A percentile compares a stretch with the other conserved stretches of the same genome.
Conservation (phyloP, 2,888 invertebrate genomes). For the Stenodera caucasica region DNA sequence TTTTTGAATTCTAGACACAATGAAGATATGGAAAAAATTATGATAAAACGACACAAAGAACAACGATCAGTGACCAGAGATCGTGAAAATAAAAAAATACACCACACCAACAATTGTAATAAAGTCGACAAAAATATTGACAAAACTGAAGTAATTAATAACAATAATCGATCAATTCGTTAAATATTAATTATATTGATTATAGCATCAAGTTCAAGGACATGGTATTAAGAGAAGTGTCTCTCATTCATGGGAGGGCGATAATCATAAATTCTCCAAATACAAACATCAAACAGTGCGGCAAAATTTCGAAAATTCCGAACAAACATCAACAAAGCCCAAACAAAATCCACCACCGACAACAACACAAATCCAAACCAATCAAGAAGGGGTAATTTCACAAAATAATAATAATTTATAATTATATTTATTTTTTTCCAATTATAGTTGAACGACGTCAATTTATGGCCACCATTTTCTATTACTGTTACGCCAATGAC, state of each 20-base stretch:
- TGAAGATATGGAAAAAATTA: constrained; percentile 77
- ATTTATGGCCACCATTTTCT: constrained; percentile 65
- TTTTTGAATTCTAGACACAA: constrained; percentile 71
- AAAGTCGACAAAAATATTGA: constrained; percentile 28
- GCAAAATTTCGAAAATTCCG: constrained; percentile 21
- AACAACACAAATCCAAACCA: not conserved
- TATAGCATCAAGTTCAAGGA: constrained; percentile 32
- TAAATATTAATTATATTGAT: not conserved
- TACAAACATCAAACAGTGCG: constrained; percentile 55
- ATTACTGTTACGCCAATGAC: constrained; percentile 56
- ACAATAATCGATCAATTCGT: not conserved
- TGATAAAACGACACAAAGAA: constrained; percentile 72
- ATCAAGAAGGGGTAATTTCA: constrained; percentile 39
- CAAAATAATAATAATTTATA: not conserved
- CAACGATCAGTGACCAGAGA: constrained; percentile 59
- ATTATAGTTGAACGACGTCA: constrained; percentile 51
- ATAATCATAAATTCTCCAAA: constrained; percentile 61
- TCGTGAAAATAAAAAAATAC: constrained; percentile 49
- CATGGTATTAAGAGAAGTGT: constrained; percentile 67
- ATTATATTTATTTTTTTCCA: constrained; percentile 18
- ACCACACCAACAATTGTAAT: constrained; percentile 37
- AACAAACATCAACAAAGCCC: constrained; percentile 13
- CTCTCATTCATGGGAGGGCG: constrained; percentile 64
- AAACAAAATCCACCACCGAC: not conserved
- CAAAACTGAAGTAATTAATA: constrained; percentile 36